Evolutionary conservation across 1,140 invertebrate genomes (phyloP).

Genomic region (Aphaenogaster rudis): DNA sequence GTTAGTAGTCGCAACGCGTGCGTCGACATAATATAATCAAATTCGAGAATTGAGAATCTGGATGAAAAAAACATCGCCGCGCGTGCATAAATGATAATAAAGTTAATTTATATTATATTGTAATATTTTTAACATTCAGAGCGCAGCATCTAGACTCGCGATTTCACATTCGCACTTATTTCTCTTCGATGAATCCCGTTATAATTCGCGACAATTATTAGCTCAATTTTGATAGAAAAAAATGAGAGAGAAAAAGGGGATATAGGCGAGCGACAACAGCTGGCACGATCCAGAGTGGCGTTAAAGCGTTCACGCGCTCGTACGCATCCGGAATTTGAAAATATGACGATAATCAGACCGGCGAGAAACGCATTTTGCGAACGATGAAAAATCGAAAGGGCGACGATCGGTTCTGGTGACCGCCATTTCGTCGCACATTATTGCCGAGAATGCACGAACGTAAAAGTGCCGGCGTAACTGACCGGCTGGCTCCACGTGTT

Average conservation of each 20-base stretch:
- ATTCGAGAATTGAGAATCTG: conserved; percentile 25
- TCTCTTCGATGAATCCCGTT: not conserved
- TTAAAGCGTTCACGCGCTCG: conserved; percentile 1
- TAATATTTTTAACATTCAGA: conserved; percentile 41
- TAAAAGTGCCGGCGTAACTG: conserved; percentile 43
- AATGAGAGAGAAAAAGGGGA: not conserved
- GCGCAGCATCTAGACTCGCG: not conserved
- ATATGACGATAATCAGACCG: conserved; percentile 41
- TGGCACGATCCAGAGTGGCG: not conserved
- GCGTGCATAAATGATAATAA: conserved; percentile 8
- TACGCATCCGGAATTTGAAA: conserved; percentile 36
- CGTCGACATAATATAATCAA: conserved; percentile 4
- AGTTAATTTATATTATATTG: conserved; percentile 12
- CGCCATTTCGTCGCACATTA: conserved; percentile 57
- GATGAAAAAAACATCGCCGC: not conserved
- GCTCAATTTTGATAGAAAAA: conserved; percentile 14
- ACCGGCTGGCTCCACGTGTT: conserved; percentile 42
- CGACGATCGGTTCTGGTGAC: conserved; percentile 47
- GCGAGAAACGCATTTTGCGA: conserved; percentile 26
- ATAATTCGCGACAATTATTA: conserved; percentile 37
- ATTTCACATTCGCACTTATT: not conserved
- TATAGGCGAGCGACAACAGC: conserved; percentile 31
- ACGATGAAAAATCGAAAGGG: conserved; percentile 48
- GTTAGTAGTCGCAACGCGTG: conserved; percentile 14
- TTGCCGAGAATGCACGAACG: conserved; percentile 45